phyloP scores from a whole-genome alignment of 2,113 vertebrate genomes.

The Alexandromys fortis region DNA sequence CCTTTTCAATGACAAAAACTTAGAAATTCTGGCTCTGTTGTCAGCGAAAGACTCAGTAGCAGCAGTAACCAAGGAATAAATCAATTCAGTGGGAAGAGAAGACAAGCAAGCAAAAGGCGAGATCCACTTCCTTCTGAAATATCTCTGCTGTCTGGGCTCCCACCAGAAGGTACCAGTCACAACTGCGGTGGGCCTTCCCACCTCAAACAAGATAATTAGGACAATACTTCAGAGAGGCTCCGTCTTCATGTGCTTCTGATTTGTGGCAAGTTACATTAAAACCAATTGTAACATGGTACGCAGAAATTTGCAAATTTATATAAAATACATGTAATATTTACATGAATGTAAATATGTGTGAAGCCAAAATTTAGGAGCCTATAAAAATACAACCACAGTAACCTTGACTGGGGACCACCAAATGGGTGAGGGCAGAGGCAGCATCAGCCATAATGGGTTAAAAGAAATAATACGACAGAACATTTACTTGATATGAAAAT shows the following conservation, averaged over 20 bases:
- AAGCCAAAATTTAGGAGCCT: background rate
- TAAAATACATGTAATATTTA: background rate
- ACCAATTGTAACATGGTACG: rapidly evolving
- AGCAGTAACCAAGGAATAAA: background rate
- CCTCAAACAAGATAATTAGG: background rate
- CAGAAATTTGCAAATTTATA: background rate
- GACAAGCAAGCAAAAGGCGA: background rate
- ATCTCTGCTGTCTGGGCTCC: background rate
- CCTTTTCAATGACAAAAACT: background rate
- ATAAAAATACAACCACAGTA: background rate
- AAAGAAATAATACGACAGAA: background rate
- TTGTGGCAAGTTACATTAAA: background rate
- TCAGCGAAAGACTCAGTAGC: background rate
- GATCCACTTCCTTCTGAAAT: background rate
- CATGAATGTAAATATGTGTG: background rate
- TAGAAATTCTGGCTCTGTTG: background rate
- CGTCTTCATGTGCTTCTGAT: background rate
- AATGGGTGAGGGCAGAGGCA: background rate
- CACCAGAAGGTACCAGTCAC: background rate
- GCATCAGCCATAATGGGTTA: background rate
- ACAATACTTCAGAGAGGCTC: background rate
- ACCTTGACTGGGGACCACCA: background rate
- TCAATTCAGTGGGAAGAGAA: background rate
- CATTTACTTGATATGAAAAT: background rate
- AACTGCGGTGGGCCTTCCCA: background rate